Evolutionary conservation across 2,113 vertebrate genomes (phyloP).

Genomic region (Hemiscyllium ocellatum): DNA sequence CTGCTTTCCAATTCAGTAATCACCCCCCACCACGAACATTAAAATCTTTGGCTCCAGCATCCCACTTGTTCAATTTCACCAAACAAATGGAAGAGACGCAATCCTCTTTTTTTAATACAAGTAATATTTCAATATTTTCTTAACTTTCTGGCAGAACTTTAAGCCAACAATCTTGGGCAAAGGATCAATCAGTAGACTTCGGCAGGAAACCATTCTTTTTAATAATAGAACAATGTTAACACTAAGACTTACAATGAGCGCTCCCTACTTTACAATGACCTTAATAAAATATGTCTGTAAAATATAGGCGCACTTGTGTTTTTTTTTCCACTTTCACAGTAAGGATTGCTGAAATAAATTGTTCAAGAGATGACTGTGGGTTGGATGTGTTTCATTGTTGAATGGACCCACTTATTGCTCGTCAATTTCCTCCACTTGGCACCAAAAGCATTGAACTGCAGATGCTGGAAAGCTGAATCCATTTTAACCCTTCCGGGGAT

Average conservation of each 20-base stretch:
- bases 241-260: not conserved
- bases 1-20: not conserved
- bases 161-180: not conserved
- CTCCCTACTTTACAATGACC: not conserved
- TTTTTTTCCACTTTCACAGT: not conserved
- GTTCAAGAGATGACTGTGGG: not conserved
- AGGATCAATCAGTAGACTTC: not conserved
- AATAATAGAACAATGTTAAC: not conserved
- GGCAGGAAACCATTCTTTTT: not conserved
- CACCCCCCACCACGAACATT: not conserved
- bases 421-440: too few relatives aligned
- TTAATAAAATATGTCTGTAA: not conserved
- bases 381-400: not conserved
- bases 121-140: not conserved
- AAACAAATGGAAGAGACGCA: not conserved
- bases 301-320: not conserved
- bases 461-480: not conserved
- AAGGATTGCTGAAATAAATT: not conserved
- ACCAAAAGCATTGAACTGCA: not conserved
- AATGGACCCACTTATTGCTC: not conserved
- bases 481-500: too few relatives aligned
- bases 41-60: not conserved
- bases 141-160: not conserved
- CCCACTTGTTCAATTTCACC: not conserved
- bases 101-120: not conserved